phyloP scores from a whole-genome alignment of 2,113 vertebrate genomes.

The Petrocephalus microphthalmus region DNA sequence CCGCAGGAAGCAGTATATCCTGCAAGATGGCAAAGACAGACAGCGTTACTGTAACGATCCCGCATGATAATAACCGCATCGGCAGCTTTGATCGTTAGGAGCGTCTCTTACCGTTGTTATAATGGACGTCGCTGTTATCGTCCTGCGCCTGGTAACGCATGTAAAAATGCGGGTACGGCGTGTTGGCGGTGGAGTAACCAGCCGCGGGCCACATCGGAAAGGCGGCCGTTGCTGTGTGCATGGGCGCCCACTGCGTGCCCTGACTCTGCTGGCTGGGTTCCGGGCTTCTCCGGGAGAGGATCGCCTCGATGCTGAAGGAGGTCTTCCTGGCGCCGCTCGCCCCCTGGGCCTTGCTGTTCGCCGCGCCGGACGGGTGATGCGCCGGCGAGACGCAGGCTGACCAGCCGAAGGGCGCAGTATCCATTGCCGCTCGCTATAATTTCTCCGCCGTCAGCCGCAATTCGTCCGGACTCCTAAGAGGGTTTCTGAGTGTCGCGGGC shows the following conservation, averaged over 20 bases:
- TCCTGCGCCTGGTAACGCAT: background rate
- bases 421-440: background rate
- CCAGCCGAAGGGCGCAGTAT: background rate
- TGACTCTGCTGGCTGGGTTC: background rate
- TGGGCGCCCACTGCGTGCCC: background rate
- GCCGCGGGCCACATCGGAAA: constrained; percentile 2
- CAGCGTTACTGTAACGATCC: background rate
- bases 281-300: constrained; percentile 16
- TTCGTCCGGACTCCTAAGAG: background rate
- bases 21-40: background rate
- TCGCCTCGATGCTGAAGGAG: constrained; percentile 34
- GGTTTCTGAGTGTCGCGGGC: background rate
- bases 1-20: constrained; percentile 1
- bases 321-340: constrained; percentile 4
- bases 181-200: background rate
- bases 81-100: background rate
- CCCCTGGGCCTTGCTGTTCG: background rate
- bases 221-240: background rate
- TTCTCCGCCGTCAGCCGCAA: background rate
- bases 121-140: background rate
- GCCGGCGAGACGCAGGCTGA: background rate
- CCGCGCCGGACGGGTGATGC: background rate
- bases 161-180: constrained; percentile 13
- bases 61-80: background rate
- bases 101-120: constrained; percentile 19